Conservation (phyloP, 1,140 invertebrate genomes). For the Caenorhabditis tropicalis region DNA sequence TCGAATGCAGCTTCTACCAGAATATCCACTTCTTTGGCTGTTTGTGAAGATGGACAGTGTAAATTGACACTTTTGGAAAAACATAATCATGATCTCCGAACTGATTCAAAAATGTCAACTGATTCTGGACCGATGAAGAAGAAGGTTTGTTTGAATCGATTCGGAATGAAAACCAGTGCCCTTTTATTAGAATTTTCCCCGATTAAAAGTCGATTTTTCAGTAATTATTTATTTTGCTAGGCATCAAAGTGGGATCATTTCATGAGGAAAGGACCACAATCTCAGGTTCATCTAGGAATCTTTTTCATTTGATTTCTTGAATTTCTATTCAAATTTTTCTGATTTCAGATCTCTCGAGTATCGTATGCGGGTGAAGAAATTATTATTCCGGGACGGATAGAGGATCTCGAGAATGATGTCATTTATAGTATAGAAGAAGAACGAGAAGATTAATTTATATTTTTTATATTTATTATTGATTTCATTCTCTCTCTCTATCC, state of each 20-base stretch:
- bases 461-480: too few species aligned
- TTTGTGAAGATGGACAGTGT: constrained; percentile 20
- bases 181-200: background rate
- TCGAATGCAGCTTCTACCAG: background rate
- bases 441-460: background rate
- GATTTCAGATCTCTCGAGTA: constrained; percentile 1
- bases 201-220: too few species aligned
- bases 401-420: constrained; percentile 43
- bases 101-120: background rate
- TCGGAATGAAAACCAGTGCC: background rate
- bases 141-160: constrained; percentile 2
- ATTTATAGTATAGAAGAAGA: constrained; percentile 47
- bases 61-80: constrained; percentile 31
- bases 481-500: too few species aligned
- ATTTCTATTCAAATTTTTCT: background rate
- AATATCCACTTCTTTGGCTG: background rate
- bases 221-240: too few species aligned
- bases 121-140: background rate
- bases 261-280: background rate
- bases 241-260: too few species aligned
- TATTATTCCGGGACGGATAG: constrained; percentile 24
- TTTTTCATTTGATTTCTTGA: background rate
- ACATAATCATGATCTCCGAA: constrained; percentile 24
- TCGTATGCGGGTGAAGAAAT: constrained; percentile 30
- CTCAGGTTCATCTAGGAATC: background rate